Percentiles rank a stretch among this genome's conserved stretches.
Evolutionary conservation across 2,888 invertebrate genomes (phyloP).

Genomic region (Drosophila recens): DNA sequence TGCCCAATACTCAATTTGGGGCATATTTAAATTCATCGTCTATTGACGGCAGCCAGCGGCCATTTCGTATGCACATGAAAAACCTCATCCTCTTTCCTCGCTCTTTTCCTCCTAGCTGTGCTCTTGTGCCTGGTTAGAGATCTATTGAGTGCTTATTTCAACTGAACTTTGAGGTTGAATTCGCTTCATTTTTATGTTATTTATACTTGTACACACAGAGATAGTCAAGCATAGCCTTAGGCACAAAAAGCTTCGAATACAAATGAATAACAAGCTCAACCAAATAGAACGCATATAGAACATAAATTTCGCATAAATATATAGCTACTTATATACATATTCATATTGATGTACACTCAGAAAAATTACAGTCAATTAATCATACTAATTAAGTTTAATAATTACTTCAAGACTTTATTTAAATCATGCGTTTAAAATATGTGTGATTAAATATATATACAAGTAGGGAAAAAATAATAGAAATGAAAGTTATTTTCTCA

Average conservation of each 20-base stretch:
- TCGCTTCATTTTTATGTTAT: slow-evolving; percentile 80
- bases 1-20: slow-evolving; percentile 81
- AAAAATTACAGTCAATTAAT: no score
- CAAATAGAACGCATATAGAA: slow-evolving; percentile 32
- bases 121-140: slow-evolving; percentile 52
- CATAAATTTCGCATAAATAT: slow-evolving; percentile 65
- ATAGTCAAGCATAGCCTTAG: slow-evolving; percentile 7
- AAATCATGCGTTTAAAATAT: no score
- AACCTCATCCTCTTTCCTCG: slow-evolving; percentile 10
- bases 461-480: no score
- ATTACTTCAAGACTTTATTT: no score
- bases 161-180: slow-evolving; percentile 80
- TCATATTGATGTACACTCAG: slow-evolving; percentile 17
- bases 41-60: slow-evolving; percentile 75
- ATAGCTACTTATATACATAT: slow-evolving; percentile 13
- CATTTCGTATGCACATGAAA: slow-evolving; percentile 77
- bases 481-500: no score
- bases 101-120: not conserved
- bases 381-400: no score
- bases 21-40: slow-evolving; percentile 81
- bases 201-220: slow-evolving; percentile 45
- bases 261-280: slow-evolving; percentile 42
- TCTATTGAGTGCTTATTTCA: slow-evolving; percentile 81
- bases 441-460: no score
- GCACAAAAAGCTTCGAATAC: slow-evolving; percentile 6